Evolutionary conservation across 2,797 vertebrate genomes (phyloP).

Genomic region (Acridotheres tristis): DNA sequence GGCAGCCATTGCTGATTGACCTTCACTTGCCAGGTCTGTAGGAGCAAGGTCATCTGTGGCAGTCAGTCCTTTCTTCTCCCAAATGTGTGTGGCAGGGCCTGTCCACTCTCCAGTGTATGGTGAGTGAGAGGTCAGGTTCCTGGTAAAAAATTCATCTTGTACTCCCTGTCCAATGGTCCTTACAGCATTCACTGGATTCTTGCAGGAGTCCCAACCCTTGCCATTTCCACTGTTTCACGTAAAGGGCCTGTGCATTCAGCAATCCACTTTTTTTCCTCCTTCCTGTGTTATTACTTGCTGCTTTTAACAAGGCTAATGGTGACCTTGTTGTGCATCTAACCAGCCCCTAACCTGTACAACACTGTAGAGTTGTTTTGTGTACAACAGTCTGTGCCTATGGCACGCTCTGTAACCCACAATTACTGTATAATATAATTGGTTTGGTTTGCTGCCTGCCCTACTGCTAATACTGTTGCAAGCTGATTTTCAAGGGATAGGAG

Average conservation of each 20-base stretch:
- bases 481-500: not conserved
- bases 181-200: not conserved
- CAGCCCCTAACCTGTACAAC: not conserved
- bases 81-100: not conserved
- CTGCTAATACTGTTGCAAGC: not conserved
- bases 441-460: constrained; percentile 23
- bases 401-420: not conserved
- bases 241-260: not conserved
- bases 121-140: not conserved
- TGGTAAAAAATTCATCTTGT: not conserved
- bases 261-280: not conserved
- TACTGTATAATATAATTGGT: not conserved
- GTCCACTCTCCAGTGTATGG: not conserved
- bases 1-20: not conserved
- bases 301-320: not conserved
- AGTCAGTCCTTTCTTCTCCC: not conserved
- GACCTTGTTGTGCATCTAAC: not conserved
- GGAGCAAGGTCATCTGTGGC: not conserved
- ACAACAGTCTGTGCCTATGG: not conserved
- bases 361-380: not conserved
- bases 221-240: not conserved
- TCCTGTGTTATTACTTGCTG: not conserved
- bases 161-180: not conserved
- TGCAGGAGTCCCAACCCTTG: not conserved
- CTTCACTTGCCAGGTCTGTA: not conserved